Base-by-base conservation (phyloP, 2,888 invertebrate species). In the Lycaena phlaeas region DNA sequence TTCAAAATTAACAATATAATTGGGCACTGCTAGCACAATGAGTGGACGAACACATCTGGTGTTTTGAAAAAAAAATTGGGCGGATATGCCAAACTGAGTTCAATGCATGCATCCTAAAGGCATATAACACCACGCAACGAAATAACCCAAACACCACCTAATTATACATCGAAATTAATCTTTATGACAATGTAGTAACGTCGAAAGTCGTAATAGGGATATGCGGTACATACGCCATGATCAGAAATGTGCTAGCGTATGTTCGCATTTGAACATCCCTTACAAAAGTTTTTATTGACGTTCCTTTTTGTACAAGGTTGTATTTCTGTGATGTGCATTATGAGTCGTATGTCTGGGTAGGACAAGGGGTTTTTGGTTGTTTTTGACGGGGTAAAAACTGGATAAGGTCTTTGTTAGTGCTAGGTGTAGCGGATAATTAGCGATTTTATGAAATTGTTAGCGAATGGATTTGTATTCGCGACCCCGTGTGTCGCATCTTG, bases 1-100 rank as follows among this genome's bases (percentile, higher is more conserved):
- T 76, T 77, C 62, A 66, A 79, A 79, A 84, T 84, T 84, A 82
- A 84, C 82, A 82, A 81, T 79, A 82, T 82, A 84, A 84, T 82
- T 82, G 84, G 81, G 79, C 71, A 81, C 65, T 73, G 75, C 64
- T 62, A 65, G 70, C 56, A 76, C 73, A 76, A 77, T 67, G 61
- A n/a, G 56, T 55, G 66, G 64, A 60, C 61, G n/a, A n/a, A 69
- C 65, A 76, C 84, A 82, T 81, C 81, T 82, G 82, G 71, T 69
- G 52, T 52, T 61, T 63, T 34, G 17, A 54, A 64, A 75, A 22
- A 22, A 81, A 77, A 81, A 81, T 78, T 50, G 79, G 78, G 79
- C 82, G 84, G 82, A 82, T 81, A 76, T 77, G 58, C 68, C 76
- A 72, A 78, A 79, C 77, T 68, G 59, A 52, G 68, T 64, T 79